Conservation (phyloP, 2,888 invertebrate species). For the Phyto melanocephala region DNA sequence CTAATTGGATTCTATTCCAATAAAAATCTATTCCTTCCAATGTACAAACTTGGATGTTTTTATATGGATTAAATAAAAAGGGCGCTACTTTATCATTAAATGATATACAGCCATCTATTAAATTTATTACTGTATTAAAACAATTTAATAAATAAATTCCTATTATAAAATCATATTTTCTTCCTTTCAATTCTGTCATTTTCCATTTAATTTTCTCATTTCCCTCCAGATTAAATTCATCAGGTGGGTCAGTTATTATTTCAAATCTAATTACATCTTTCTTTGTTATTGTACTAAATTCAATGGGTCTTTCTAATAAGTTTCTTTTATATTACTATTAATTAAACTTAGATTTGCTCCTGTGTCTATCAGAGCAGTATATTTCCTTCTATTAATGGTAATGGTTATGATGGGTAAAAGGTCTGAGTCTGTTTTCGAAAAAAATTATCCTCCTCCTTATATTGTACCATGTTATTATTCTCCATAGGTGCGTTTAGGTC, state of each 20-base stretch:
- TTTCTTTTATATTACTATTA: neutral
- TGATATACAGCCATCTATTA: slow-evolving; percentile 15
- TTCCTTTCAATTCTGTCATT: neutral
- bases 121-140: slow-evolving; percentile 32
- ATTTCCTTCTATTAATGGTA: slow-evolving; percentile 17
- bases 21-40: neutral
- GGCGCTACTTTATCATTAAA: neutral
- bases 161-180: slow-evolving; percentile 6
- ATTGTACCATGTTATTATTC: too few relatives aligned
- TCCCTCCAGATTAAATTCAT: neutral
- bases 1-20: slow-evolving; percentile 1
- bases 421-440: slow-evolving; percentile 19
- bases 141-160: slow-evolving; percentile 23
- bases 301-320: neutral
- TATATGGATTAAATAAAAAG: slow-evolving; percentile 19
- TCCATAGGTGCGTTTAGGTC: too few relatives aligned
- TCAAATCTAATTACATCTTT: slow-evolving; percentile 13
- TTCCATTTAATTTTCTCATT: slow-evolving; percentile 4
- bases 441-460: slow-evolving; percentile 38
- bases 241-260: neutral
- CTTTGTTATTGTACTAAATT: neutral
- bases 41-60: neutral
- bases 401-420: slow-evolving; percentile 20
- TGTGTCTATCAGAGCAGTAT: slow-evolving; percentile 32
- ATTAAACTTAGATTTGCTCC: slow-evolving; percentile 7